These are phyloP conservation scores for Syrista parreyssii DNA, from an alignment of 2,888 invertebrate species.

Conservation along the genomic window DNA sequence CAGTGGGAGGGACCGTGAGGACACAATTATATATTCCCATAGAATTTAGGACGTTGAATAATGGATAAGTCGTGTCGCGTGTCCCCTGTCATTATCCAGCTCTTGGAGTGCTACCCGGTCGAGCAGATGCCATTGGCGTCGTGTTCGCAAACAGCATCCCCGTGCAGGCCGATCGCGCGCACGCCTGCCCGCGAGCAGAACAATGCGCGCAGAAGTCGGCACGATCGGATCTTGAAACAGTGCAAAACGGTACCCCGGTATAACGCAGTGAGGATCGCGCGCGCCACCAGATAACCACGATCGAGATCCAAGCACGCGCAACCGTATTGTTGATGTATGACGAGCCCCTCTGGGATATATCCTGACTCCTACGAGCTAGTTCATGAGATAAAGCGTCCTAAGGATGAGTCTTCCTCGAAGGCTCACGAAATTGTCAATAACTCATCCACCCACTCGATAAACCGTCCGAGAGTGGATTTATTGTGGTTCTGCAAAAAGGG, in stretches of 20 bases:
- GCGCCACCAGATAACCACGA: not conserved
- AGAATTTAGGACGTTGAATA: conserved; percentile 58
- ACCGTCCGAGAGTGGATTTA: not conserved
- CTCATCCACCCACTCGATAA: not conserved
- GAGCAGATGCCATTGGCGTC: conserved; percentile 17
- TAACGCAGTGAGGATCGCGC: not conserved
- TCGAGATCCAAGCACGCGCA: not conserved
- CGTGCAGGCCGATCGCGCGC: conserved; percentile 7
- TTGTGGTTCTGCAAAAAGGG: not conserved
- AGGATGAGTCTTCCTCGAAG: not conserved
- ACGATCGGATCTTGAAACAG: not conserved
- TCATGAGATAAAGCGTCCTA: not conserved
- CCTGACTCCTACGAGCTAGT: not conserved
- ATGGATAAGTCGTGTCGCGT: conserved; percentile 64
- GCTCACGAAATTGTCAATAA: not conserved
- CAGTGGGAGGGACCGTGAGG: not conserved
- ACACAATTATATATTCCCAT: conserved; percentile 39
- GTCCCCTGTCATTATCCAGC: conserved; percentile 60
- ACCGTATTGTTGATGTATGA: not conserved
- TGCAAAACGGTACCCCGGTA: not conserved
- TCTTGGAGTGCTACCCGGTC: conserved; percentile 11
- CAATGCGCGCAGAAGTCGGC: not conserved
- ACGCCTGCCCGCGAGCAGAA: not conserved
- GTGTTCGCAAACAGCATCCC: conserved; percentile 1
- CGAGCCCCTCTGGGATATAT: not conserved